Evolutionary conservation across 2,797 vertebrate genomes (phyloP), one percentile per base, ranked within the genome.

Genomic region (Kryptolebias ocellatus): DNA sequence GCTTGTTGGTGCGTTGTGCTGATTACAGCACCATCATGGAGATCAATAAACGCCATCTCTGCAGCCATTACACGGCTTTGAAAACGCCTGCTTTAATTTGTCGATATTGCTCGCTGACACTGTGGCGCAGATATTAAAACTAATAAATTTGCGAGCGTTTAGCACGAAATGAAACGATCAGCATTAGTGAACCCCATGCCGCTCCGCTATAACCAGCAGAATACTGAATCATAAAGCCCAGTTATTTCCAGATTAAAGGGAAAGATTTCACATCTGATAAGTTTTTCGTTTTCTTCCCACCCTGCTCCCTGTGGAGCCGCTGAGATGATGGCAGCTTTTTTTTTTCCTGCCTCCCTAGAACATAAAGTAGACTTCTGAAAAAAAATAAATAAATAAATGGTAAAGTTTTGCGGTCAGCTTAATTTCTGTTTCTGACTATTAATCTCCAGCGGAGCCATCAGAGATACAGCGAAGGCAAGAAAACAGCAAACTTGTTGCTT

Each of bases 401-500:
- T 55, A 53, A 87, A 87, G 72, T 89, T 90, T 78, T 75, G 65
- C n/a, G 60, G 70, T 80, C 51, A 59, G 55, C 50, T 79, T 84
- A 79, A 79, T 83, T 86, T 86, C 72, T 79, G 62, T 60, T 60
- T 84, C 52, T 76, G 78, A 80, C 74, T 75, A 64, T 87, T 78
- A 88, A 83, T 87, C 78, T 87, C 76, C 72, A 78, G 51, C 15
- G 0, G 37, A 79, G 72, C 53, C 10, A 16, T 65, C 49, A 4
- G 79, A 79, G 70, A 87, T 64, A 62, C n/a, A 53, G 64, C 39
- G 14, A 75, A 81, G 60, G 67, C 68, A 83, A 62, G 75, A 85
- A 86, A 83, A 88, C 74, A 76, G 85, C 71, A 58, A 84, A 92
- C 76, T 77, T 90, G 91, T 92, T 92, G 91, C 91, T 90, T 83